Evolutionary conservation across 2,888 invertebrate genomes (phyloP), one percentile per base, ranked within the genome.

Genomic region (Cynaeus angustus): DNA sequence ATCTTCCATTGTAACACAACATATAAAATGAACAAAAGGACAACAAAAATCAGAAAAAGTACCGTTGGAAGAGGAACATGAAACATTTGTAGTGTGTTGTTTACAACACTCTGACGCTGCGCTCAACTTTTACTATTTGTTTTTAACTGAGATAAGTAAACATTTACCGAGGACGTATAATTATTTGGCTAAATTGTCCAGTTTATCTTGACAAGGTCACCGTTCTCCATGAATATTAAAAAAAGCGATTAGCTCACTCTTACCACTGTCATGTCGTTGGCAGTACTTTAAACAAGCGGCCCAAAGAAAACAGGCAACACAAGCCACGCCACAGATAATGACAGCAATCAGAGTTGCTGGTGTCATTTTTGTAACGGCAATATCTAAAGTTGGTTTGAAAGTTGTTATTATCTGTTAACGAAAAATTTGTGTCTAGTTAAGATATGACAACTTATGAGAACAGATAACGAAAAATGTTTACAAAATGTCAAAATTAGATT

Each of bases 1-100:
- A 68, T 58, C 50, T 58, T 68, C 66, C 71, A 71, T 72, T 79
- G 79, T 41, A 77, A 73, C 50, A 73, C 75, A 9, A 71, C 70
- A 65, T 79, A 79, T 5, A 79, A 59, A 30, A 78, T 45, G 48
- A 78, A 72, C 64, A 79, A 64, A 5, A 74, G 48, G 16, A 76
- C 64, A 13, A 78, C 46, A 37, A 79, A 59, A 52, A 73, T 70
- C 26, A 77, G 55, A 56, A 77, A 75, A 10, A 77, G 55, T 14
- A 79, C 48, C 33, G 62, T 45, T 4, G 58, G 10, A 13, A 66
- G 8, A 26, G 70, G 38, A 45, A 68, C 48, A 68, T 68, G 56
- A n/a, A 52, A 41, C 68, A 68, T 68, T 68, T 56, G 50, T 52
- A 10, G 5, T 16, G 30, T 45, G 28, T 53, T 65, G 53, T 65